Evolutionary conservation across 1,140 invertebrate genomes (phyloP), one percentile per base, ranked within the genome.

Genomic region (Aplysia californica): DNA sequence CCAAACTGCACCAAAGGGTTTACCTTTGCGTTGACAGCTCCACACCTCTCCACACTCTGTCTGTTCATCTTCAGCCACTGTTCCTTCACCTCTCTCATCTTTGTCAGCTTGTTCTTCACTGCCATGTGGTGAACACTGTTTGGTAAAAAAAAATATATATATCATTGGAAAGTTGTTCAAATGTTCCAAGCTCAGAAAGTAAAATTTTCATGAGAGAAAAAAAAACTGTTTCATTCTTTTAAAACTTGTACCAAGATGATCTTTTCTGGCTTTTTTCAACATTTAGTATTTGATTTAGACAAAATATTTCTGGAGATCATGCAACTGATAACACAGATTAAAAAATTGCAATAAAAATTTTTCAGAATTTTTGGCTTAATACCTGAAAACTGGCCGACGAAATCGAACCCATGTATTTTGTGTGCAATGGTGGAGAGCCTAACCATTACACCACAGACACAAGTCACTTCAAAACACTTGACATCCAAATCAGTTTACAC

Each of bases 121-220:
- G 70, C 18, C 58, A 72, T 61, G 31, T 72, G 70, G n/a, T 72
- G 70, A 33, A 41, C 6, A 41, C 70, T 72, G 36, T 61, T 50
- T 50, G n/a, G n/a, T n/a, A 50, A 50, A 50, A 50, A n/a, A 50
- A 10, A 50, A 15, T 50, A 15, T 50, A 50, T 50, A 50, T 15
- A 50, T 50, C 44, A 50, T n/a, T n/a, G n/a, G n/a, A n/a, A 50
- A 50, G 10, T 15, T 50, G 44, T 50, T 15, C 10, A 50, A 10
- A 50, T 15, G 10, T 15, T 50, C 44, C 10, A 50, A 50, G n/a
- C n/a, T 50, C 44, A 50, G 10, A 50, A 50, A 15, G 44, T 10
- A 15, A 10, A 50, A 50, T 50, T 50, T 50, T n/a, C n/a, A 15
- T 50, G 44, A 50, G 10, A 10, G n/a, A n/a, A n/a, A 50, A 50